Evolutionary conservation across 2,113 vertebrate species (phyloP).

Genomic region (Pogonocichla stellata): DNA sequence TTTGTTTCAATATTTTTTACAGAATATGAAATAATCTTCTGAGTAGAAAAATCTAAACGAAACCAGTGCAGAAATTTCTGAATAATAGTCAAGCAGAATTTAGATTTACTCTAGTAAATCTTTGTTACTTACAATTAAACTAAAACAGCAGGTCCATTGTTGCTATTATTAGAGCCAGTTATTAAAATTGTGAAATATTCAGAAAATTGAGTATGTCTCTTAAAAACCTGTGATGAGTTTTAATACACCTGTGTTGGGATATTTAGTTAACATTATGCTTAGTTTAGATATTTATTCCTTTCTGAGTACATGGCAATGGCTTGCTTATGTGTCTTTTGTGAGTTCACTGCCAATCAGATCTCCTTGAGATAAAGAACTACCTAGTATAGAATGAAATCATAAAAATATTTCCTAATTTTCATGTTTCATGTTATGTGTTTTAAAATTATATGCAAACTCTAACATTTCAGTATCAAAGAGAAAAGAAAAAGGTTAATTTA

Average conservation of each 20-base stretch:
- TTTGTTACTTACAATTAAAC: neutral
- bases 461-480: conserved; percentile 44
- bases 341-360: neutral
- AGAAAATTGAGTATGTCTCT: neutral
- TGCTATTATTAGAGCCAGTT: neutral
- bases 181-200: neutral
- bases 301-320: neutral
- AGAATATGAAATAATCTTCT: neutral
- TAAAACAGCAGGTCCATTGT: neutral
- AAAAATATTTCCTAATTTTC: neutral
- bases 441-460: conserved; percentile 11
- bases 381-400: neutral
- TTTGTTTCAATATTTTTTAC: neutral
- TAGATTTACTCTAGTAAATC: neutral
- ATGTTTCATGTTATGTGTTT: neutral
- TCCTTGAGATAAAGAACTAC: neutral
- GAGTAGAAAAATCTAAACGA: neutral
- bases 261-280: neutral
- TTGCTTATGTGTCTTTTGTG: neutral
- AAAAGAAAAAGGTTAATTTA: conserved; percentile 66
- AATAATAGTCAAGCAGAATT: neutral
- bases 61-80: neutral
- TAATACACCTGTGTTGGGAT: neutral
- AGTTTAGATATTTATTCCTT: neutral
- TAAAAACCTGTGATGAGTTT: neutral